Percentiles rank a stretch among this genome's conserved stretches.
Evolutionary conservation across 2,888 invertebrate genomes (phyloP).

Genomic region (Sarcophaga subvicina): DNA sequence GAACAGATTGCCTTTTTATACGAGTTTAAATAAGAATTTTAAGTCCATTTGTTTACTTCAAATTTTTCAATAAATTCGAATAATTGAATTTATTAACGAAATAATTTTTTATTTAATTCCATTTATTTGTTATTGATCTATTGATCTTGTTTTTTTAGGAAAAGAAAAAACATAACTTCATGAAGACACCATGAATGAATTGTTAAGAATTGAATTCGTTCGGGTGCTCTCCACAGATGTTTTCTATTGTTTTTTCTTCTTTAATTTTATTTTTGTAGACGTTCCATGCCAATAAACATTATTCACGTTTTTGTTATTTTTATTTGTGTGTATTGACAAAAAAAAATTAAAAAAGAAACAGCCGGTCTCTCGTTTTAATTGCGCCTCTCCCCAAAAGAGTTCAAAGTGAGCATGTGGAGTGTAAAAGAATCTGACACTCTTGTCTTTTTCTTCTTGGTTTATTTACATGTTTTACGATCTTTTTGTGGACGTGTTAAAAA

Average conservation of each 20-base stretch:
- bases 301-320: slow-evolving; percentile 26
- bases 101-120: background rate
- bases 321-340: background rate
- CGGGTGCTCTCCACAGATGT: background rate
- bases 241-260: background rate
- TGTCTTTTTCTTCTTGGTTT: slow-evolving; percentile 6
- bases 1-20: background rate
- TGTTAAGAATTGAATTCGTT: slow-evolving; percentile 3
- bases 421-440: background rate
- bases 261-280: background rate
- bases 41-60: background rate
- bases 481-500: slow-evolving; percentile 51
- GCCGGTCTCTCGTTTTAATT: background rate
- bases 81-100: no score
- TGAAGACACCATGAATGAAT: slow-evolving; percentile 9
- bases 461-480: background rate
- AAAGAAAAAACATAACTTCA: background rate
- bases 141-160: no score
- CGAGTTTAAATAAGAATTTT: slow-evolving; percentile 11
- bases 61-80: background rate
- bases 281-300: slow-evolving; percentile 15
- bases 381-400: background rate
- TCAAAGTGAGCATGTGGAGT: slow-evolving; percentile 21
- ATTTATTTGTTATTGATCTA: background rate
- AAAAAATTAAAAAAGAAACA: background rate